phyloP scores from a whole-genome alignment of 2,797 vertebrate species.

The Lagocephalus sceleratus region DNA sequence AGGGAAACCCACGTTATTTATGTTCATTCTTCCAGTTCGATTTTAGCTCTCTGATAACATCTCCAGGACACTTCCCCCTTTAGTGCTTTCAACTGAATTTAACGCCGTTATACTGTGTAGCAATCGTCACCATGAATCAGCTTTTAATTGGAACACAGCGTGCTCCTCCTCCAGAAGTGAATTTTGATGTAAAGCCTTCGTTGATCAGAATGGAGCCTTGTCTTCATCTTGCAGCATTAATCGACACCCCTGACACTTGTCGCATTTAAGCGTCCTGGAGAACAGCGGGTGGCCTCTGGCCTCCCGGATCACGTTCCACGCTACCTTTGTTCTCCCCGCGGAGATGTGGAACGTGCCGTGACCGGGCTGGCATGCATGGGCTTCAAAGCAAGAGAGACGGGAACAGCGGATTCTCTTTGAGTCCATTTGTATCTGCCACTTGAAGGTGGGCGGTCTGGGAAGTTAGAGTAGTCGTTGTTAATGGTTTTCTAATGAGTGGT shows the following conservation, averaged over 20 bases:
- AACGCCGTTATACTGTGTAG: too few species aligned
- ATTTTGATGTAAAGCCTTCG: slow-evolving; percentile 15
- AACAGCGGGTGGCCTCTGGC: slow-evolving; percentile 36
- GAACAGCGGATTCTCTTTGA: slow-evolving; percentile 27
- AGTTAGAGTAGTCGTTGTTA: slow-evolving; percentile 62
- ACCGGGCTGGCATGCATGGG: slow-evolving; percentile 42
- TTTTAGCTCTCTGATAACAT: not conserved
- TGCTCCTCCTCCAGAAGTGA: not conserved
- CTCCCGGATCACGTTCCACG: slow-evolving; percentile 51
- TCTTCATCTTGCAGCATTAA: slow-evolving; percentile 40
- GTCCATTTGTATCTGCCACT: slow-evolving; percentile 61
- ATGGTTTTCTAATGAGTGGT: slow-evolving; percentile 59
- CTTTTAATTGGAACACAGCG: too few species aligned
- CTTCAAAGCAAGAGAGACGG: slow-evolving; percentile 22
- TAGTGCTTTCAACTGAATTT: too few species aligned
- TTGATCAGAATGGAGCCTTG: slow-evolving; percentile 20
- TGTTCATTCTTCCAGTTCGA: not conserved
- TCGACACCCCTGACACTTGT: slow-evolving; percentile 44
- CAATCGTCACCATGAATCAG: too few species aligned
- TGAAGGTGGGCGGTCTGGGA: slow-evolving; percentile 56
- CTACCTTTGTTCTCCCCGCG: slow-evolving; percentile 45
- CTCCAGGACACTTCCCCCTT: too few species aligned
- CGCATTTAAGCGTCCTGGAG: slow-evolving; percentile 55
- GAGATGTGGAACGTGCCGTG: slow-evolving; percentile 20
- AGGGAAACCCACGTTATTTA: not conserved